Evolutionary conservation across 2,888 invertebrate genomes (phyloP), one percentile per base, ranked within the genome.

Genomic region (Amphimallon solstitiale): DNA sequence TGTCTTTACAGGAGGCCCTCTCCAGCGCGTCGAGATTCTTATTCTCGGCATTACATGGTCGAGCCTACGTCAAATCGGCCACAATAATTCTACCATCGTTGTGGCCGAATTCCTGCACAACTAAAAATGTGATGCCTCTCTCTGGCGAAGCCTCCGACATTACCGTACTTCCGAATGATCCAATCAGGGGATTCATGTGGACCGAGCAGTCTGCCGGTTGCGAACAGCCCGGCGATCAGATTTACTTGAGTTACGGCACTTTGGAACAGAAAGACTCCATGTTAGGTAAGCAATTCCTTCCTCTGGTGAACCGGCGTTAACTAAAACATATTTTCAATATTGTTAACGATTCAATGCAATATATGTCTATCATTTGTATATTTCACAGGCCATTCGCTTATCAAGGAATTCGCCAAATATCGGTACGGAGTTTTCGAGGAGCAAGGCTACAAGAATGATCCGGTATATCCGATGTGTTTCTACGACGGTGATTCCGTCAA

Each of bases 371-470:
- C n/a, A n/a, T n/a, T n/a, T n/a, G n/a, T n/a, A n/a, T n/a, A 2
- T 23, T 64, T 68, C 72, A 23, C 61, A 78, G 79, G 77, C 35
- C 83, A 85, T 59, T 79, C 84, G 9, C 74, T 90, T 35, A 84
- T 88, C 0, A 86, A 86, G 72, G 87, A 90, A 73, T 90, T 89
- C 85, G 86, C 87, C 2, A 89, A 88, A 80, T 88, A 87, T 74
- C 85, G 89, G 0, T 90, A 89, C 80, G 90, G 90, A 1, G 86
- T 90, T 2, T 90, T 89, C 77, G 89, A 89, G 72, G 90, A 90
- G 77, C 85, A 86, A 67, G 89, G 89, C 1, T 88, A 85, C 74
- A 79, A 80, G 40, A 84, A 83, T 49, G 88, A 89, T 76, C 83
- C 84, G 0, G 83, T 87, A 35, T 88, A 88, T 75, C 88, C 88